Evolutionary conservation across 2,797 vertebrate species (phyloP).

Genomic region (Heteromormyrus szaboi): DNA sequence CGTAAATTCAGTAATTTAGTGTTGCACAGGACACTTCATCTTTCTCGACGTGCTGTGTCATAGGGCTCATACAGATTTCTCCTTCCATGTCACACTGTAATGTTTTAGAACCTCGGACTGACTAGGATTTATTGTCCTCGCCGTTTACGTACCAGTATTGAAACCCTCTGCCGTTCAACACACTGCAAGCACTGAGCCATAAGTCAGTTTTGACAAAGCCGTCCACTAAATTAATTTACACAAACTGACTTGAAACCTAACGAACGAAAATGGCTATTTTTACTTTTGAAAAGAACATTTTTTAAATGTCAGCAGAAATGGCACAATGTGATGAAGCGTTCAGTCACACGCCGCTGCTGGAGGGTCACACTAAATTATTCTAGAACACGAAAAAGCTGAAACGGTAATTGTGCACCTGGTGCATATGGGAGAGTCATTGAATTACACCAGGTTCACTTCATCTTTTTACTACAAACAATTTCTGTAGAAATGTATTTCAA

Average conservation of each 20-base stretch:
- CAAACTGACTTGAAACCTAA: background rate
- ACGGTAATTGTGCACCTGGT: slow-evolving; percentile 25
- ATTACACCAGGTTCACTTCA: slow-evolving; percentile 35
- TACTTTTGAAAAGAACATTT: background rate
- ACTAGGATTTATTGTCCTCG: background rate
- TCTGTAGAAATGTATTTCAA: slow-evolving; percentile 42
- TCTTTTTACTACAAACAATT: slow-evolving; percentile 30
- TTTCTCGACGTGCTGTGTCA: background rate
- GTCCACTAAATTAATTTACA: background rate
- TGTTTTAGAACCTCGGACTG: background rate
- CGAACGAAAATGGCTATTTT: background rate
- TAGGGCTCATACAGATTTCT: background rate
- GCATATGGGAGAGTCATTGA: slow-evolving; percentile 33
- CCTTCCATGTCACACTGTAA: background rate
- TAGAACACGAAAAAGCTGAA: background rate
- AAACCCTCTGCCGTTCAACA: background rate
- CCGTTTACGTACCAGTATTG: background rate
- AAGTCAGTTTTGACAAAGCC: background rate
- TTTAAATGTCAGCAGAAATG: background rate
- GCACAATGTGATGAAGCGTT: background rate
- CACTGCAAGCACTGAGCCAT: background rate
- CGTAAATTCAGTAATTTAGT: background rate
- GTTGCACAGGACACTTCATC: background rate
- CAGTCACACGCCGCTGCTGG: background rate
- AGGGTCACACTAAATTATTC: background rate